phyloP scores from a whole-genome alignment of 1,140 invertebrate species.

The Nephotettix cincticeps region DNA sequence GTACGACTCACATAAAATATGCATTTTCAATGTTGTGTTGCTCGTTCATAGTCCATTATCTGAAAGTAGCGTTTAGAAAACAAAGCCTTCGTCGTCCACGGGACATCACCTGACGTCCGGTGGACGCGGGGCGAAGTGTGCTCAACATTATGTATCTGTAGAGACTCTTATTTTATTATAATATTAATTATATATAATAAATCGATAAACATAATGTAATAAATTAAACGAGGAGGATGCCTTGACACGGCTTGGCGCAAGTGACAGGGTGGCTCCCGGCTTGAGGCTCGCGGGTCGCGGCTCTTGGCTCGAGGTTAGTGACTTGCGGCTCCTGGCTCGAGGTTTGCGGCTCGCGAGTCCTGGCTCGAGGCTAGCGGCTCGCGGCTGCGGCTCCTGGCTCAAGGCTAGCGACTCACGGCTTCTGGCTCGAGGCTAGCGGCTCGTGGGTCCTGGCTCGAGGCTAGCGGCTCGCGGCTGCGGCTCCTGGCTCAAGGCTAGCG shows the following conservation, averaged over 20 bases:
- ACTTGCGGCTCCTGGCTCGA: no score
- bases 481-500: no score
- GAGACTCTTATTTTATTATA: conserved; percentile 28
- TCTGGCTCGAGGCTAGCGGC: no score
- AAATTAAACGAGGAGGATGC: conserved; percentile 9
- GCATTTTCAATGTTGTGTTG: conserved; percentile 28
- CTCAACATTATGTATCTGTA: conserved; percentile 28
- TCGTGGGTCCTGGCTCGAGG: no score
- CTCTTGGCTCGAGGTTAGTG: no score
- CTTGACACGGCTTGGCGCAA: neutral
- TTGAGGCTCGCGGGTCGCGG: no score
- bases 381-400: no score
- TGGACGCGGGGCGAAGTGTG: conserved; percentile 1
- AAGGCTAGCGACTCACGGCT: no score
- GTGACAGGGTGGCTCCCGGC: no score
- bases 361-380: no score
- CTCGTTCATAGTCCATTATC: conserved; percentile 7
- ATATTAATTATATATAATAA: conserved; percentile 18
- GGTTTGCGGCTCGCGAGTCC: no score
- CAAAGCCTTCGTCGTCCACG: neutral
- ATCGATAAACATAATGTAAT: conserved; percentile 24
- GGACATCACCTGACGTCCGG: neutral
- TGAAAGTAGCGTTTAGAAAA: conserved; percentile 21
- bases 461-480: no score
- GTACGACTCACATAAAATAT: conserved; percentile 18